These are phyloP conservation scores for Catharus bicknelli DNA, from an alignment of 2,113 vertebrate species.

Conservation along the genomic window DNA sequence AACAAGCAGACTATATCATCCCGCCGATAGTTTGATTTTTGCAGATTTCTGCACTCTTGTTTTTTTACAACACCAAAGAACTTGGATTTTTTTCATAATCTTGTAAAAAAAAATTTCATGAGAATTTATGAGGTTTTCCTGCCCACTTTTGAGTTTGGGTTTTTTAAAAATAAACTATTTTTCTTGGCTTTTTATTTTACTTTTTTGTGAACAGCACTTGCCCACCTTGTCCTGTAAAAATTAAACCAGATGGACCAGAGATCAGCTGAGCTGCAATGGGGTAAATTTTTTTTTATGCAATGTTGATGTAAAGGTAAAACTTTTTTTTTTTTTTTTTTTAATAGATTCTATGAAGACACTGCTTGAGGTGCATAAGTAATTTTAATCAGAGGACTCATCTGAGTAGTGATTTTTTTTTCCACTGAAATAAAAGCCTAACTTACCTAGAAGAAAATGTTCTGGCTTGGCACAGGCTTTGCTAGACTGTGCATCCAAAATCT, in stretches of 20 bases:
- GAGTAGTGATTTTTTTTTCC: background rate
- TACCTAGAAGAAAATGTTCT: background rate
- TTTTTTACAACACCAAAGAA: background rate
- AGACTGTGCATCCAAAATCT: background rate
- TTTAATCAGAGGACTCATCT: background rate
- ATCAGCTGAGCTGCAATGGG: background rate
- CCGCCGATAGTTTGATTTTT: background rate
- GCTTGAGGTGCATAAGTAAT: background rate
- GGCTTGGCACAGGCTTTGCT: background rate
- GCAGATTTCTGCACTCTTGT: background rate
- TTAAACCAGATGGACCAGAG: background rate
- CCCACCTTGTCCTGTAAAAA: background rate
- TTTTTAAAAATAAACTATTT: background rate
- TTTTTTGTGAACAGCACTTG: background rate
- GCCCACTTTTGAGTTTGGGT: background rate
- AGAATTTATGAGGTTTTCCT: background rate
- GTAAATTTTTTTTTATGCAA: background rate
- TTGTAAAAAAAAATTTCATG: background rate
- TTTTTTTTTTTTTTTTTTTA: rapidly evolving
- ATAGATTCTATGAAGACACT: background rate
- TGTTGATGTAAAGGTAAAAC: background rate
- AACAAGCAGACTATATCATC: background rate
- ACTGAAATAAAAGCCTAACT: background rate
- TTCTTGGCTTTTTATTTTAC: background rate
- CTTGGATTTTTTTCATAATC: background rate